phyloP scores from a whole-genome alignment of 2,888 invertebrate genomes.

The Phoenoteleia sp. region DNA sequence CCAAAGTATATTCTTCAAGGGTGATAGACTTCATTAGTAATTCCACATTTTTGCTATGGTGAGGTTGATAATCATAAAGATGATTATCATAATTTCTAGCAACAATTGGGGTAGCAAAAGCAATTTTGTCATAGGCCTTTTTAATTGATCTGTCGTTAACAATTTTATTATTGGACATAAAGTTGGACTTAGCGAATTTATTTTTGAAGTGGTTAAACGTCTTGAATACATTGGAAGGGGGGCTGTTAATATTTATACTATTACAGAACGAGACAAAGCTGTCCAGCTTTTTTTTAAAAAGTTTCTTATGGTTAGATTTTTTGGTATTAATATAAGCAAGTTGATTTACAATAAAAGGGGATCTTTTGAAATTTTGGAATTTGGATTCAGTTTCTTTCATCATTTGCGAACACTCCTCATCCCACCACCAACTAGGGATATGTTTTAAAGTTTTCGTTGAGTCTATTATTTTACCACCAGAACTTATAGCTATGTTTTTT shows the following conservation, averaged over 20 bases:
- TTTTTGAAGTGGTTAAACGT: neutral
- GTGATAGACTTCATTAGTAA: neutral
- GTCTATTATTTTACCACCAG: neutral
- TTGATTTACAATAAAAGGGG: neutral
- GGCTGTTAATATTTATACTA: neutral
- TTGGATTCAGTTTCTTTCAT: neutral
- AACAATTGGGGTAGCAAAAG: neutral
- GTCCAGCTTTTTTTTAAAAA: neutral
- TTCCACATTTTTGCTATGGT: neutral
- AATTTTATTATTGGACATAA: neutral
- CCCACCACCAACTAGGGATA: slow-evolving; percentile 13
- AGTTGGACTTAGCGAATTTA: neutral
- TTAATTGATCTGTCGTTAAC: no score
- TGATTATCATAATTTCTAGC: neutral
- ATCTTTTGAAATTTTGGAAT: neutral
- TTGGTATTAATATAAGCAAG: neutral
- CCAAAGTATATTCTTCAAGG: neutral
- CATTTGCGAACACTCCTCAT: neutral
- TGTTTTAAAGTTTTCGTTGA: neutral
- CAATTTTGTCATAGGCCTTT: neutral
- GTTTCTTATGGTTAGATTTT: neutral
- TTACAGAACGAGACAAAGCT: neutral
- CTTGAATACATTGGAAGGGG: neutral
- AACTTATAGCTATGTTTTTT: neutral
- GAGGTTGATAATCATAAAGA: neutral